Evolutionary conservation across 2,797 vertebrate species (phyloP), one percentile per base, ranked within the genome.

Genomic region (Thripadectes ignobilis): DNA sequence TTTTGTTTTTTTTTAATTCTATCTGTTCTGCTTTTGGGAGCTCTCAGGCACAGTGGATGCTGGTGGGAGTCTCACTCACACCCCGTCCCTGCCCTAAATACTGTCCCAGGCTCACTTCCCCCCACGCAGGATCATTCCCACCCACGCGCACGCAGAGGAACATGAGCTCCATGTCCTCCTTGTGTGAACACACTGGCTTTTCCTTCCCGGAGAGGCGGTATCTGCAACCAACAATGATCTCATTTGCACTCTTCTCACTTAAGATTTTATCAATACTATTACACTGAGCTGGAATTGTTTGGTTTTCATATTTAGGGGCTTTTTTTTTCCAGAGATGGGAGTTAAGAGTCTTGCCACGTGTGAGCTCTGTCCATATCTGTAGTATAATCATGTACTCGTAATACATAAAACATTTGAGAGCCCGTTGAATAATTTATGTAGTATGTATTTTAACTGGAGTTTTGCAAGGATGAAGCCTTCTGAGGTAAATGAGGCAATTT

Each of bases 351-450:
- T 59, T 80, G 36, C 62, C 73, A 65, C 91, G 63, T 78, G 59
- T 66, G 73, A 90, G 94, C 94, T 93, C 93, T 84, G 83, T 62
- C 95, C 80, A 16, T 88, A 93, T 96, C 95, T 95, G 93, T 92
- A 95, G 91, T 92, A 82, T 94, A 94, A 95, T 95, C 94, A 82
- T 95, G 93, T 93, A 92, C 90, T 96, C 61, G 83, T 92, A 84
- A 96, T 96, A 75, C 91, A 97, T 95, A 96, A 97, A 96, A 96
- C 93, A 96, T 96, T 92, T 67, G 91, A 86, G 82, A 90, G 83
- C 66, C 73, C 76, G 55, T 79, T 96, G 93, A 96, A 95, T 96
- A 95, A 97, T 97, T 95, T 79, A 96, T 95, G 13, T 49, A 76
- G 77, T 90, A 82, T 90, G 88, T 96, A 93, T 93, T 96, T 96